phyloP scores from a whole-genome alignment of 1,140 invertebrate species.

The Aporrectodea caliginosa region DNA sequence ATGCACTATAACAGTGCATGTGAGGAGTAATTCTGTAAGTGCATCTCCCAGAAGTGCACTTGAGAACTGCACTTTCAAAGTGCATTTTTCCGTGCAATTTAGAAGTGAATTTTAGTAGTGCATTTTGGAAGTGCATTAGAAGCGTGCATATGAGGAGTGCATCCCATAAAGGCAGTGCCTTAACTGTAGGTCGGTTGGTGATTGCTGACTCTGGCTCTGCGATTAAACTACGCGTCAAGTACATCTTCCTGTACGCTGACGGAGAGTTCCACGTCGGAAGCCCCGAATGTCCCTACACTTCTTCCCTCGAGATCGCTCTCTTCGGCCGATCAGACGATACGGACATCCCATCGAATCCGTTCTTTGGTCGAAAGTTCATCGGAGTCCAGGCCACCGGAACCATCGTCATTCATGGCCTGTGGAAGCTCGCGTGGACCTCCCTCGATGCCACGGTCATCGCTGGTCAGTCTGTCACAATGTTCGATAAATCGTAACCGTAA shows the following conservation, averaged over 20 bases:
- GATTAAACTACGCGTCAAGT: background rate
- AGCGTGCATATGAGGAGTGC: too few relatives aligned
- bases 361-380: conserved; percentile 41
- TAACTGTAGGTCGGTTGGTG: background rate
- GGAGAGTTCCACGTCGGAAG: background rate
- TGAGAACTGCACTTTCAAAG: too few relatives aligned
- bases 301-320: conserved; percentile 1
- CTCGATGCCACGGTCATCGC: conserved; percentile 34
- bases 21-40: too few relatives aligned
- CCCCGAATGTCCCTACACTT: background rate
- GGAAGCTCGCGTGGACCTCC: conserved; percentile 43
- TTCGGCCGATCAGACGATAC: background rate
- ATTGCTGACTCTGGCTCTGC: background rate
- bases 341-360: background rate
- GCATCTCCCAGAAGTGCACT: too few relatives aligned
- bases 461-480: too few relatives aligned
- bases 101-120: too few relatives aligned
- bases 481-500: too few relatives aligned
- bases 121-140: too few relatives aligned
- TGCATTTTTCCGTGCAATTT: too few relatives aligned
- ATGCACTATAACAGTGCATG: too few relatives aligned
- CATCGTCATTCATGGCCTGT: conserved; percentile 41
- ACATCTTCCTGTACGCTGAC: background rate
- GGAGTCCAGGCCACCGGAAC: conserved; percentile 37
- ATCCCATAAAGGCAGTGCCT: too few relatives aligned